A percentile compares a stretch with the other conserved stretches of the same genome.
phyloP scores from a whole-genome alignment of 2,113 vertebrate genomes.

The Lates calcarifer region DNA sequence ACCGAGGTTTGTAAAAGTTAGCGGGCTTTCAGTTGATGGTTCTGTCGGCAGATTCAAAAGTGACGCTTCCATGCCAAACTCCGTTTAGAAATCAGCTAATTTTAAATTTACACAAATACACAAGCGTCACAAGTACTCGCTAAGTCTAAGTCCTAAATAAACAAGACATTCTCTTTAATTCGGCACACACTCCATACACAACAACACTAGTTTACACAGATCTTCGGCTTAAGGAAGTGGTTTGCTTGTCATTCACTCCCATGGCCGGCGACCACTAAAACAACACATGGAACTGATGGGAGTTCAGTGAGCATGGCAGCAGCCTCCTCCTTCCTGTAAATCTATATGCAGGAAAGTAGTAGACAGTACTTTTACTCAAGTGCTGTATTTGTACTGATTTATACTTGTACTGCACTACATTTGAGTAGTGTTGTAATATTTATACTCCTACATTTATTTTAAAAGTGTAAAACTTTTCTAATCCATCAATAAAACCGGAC shows the following conservation, averaged over 20 bases:
- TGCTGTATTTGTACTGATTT: too few relatives aligned
- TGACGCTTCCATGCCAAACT: not conserved
- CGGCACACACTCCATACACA: not conserved
- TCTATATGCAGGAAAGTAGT: too few relatives aligned
- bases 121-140: too few relatives aligned
- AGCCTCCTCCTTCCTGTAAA: too few relatives aligned
- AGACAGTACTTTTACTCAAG: too few relatives aligned
- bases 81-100: not conserved
- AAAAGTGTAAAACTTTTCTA: too few relatives aligned
- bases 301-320: not conserved
- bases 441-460: too few relatives aligned
- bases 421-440: too few relatives aligned
- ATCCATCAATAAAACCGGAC: too few relatives aligned
- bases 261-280: not conserved
- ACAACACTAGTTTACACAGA: not conserved
- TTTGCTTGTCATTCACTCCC: not conserved
- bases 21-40: not conserved
- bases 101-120: not conserved
- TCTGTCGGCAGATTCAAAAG: not conserved
- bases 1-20: not conserved
- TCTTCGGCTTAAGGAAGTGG: not conserved
- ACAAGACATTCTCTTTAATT: not conserved
- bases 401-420: too few relatives aligned
- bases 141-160: not conserved
- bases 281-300: not conserved